These are phyloP conservation scores for Eulemur rubriventer DNA, from an alignment of 2,797 vertebrate species.

Conservation along the genomic window DNA sequence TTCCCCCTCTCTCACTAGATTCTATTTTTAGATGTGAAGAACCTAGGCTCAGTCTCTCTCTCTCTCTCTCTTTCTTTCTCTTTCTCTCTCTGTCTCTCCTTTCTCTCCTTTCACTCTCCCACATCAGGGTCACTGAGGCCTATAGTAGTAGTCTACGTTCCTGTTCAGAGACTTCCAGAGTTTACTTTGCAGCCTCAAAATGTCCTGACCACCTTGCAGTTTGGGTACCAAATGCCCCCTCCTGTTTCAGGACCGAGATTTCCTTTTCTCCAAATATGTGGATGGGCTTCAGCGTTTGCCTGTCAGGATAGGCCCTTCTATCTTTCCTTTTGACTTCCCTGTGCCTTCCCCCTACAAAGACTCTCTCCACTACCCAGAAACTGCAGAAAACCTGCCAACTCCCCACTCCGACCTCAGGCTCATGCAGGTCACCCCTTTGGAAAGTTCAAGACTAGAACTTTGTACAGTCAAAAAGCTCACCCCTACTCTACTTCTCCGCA, in stretches of 20 bases:
- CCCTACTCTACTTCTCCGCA: neutral
- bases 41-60: neutral
- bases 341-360: neutral
- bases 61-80: neutral
- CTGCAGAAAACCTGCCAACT: neutral
- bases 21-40: slow-evolving; percentile 69
- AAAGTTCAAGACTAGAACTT: slow-evolving; percentile 7
- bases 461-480: neutral
- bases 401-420: neutral
- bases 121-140: neutral
- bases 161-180: neutral
- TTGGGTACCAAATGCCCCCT: neutral
- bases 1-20: slow-evolving; percentile 7
- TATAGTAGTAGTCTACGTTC: neutral
- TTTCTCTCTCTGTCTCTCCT: accelerated
- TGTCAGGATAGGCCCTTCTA: neutral
- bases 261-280: neutral
- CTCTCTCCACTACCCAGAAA: neutral
- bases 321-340: neutral
- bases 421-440: neutral
- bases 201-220: neutral
- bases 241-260: neutral
- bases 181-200: slow-evolving; percentile 38
- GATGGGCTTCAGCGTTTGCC: neutral
- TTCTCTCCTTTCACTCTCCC: neutral